phyloP scores from a whole-genome alignment of 1,140 invertebrate genomes.

The Pissodes strobi region DNA sequence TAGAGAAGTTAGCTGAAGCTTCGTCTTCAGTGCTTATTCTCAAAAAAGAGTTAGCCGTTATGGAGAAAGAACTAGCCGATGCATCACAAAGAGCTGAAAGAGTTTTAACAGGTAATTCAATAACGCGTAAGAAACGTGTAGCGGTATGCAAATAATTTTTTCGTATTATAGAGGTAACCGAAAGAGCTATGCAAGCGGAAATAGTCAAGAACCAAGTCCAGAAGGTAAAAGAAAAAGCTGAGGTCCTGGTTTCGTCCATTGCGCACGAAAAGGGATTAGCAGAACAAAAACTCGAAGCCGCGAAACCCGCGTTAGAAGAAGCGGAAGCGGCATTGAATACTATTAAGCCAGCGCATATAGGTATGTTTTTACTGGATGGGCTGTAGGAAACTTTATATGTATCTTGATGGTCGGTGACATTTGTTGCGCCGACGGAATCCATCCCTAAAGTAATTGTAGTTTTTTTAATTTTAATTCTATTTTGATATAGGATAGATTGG shows the following conservation, averaged over 20 bases:
- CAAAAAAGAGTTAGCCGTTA: slow-evolving; percentile 89
- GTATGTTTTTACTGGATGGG: too few species aligned
- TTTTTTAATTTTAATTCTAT: too few species aligned
- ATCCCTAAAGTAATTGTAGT: too few species aligned
- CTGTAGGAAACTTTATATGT: too few species aligned
- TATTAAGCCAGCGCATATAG: slow-evolving; percentile 94
- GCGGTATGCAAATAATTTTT: too few species aligned
- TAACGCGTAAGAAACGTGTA: too few species aligned
- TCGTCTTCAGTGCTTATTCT: slow-evolving; percentile 88
- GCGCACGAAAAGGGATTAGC: slow-evolving; percentile 89
- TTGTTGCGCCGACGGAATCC: too few species aligned
- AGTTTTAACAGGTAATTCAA: slow-evolving; percentile 78
- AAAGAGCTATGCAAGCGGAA: slow-evolving; percentile 91
- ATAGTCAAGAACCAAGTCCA: slow-evolving; percentile 94
- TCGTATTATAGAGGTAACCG: slow-evolving; percentile 71
- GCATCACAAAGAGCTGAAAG: slow-evolving; percentile 88
- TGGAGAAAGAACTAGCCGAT: slow-evolving; percentile 89
- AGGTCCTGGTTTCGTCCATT: slow-evolving; percentile 87
- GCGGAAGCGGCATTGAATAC: slow-evolving; percentile 95
- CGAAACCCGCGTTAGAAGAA: slow-evolving; percentile 89
- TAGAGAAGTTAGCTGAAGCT: slow-evolving; percentile 92
- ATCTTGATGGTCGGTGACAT: too few species aligned
- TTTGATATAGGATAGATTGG: too few species aligned
- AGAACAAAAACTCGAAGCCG: slow-evolving; percentile 87
- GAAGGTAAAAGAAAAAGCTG: slow-evolving; percentile 94